Conservation (phyloP, 1,140 invertebrate genomes). For the Coelopa frigida region DNA sequence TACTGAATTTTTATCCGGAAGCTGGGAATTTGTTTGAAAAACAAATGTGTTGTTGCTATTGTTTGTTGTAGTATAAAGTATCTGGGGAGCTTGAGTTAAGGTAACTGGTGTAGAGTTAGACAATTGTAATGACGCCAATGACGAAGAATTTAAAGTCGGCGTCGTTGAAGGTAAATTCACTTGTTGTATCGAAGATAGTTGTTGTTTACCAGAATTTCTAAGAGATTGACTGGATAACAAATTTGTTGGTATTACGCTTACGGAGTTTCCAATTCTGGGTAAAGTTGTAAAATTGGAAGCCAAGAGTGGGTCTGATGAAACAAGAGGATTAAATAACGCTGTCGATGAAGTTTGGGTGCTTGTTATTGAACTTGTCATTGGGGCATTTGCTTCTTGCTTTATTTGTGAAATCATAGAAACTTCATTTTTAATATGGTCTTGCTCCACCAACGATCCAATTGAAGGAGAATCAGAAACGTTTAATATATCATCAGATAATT, state of each 20-base stretch:
- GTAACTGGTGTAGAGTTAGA: background rate
- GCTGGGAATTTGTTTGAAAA: constrained; percentile 3
- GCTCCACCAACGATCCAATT: background rate
- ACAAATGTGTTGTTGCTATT: constrained; percentile 20
- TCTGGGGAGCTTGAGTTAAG: constrained; percentile 3
- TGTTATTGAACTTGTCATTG: constrained; percentile 23
- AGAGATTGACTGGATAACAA: too few species aligned
- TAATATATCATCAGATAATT: constrained; percentile 20
- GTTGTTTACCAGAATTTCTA: too few species aligned
- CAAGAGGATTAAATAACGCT: constrained; percentile 24
- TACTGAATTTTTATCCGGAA: constrained; percentile 8
- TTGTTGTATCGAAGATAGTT: too few species aligned
- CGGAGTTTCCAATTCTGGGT: background rate
- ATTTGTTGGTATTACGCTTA: background rate
- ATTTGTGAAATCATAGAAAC: constrained; percentile 11
- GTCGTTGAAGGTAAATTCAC: too few species aligned
- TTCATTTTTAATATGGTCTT: background rate
- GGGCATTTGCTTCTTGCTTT: constrained; percentile 10
- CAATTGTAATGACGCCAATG: constrained; percentile 6
- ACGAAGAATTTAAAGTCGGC: too few species aligned
- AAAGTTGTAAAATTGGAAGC: constrained; percentile 20
- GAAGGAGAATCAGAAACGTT: constrained; percentile 3
- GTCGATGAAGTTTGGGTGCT: constrained; percentile 7
- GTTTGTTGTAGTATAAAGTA: constrained; percentile 12
- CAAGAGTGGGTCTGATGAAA: constrained; percentile 24